Conservation (phyloP, 1,140 invertebrate species). For the Penaeus indicus region DNA sequence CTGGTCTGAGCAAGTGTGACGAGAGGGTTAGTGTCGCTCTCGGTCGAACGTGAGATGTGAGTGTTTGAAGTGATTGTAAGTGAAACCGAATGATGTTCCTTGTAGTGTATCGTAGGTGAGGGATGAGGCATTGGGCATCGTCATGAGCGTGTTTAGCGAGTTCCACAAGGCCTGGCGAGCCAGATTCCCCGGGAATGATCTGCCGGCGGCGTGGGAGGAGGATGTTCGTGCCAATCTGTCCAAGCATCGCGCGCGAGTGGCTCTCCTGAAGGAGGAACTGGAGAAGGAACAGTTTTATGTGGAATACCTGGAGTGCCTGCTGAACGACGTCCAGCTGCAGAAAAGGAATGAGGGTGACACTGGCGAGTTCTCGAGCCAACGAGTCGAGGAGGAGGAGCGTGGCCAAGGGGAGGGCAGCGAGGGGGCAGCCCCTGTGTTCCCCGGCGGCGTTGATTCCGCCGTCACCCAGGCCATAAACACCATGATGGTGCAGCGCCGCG, state of each 20-base stretch:
- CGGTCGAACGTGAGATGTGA: conserved; percentile 44
- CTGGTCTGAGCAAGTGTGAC: conserved; percentile 23
- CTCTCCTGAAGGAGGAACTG: conserved; percentile 83
- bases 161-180: conserved; percentile 89
- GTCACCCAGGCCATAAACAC: conserved; percentile 64
- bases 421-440: conserved; percentile 53
- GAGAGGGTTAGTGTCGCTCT: not conserved
- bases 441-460: conserved; percentile 61
- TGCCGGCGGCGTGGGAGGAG: conserved; percentile 91
- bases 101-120: conserved; percentile 48
- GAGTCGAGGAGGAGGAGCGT: conserved; percentile 50
- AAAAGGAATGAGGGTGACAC: conserved; percentile 22
- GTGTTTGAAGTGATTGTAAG: conserved; percentile 44
- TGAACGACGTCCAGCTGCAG: conserved; percentile 72
- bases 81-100: conserved; percentile 33
- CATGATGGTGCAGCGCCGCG: conserved; percentile 58
- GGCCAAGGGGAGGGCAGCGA: conserved; percentile 66
- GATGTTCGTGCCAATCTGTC: conserved; percentile 88
- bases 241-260: conserved; percentile 85
- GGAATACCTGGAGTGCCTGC: conserved; percentile 85
- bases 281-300: conserved; percentile 92
- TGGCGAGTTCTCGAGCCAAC: conserved; percentile 32
- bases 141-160: conserved; percentile 89
- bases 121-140: conserved; percentile 59
- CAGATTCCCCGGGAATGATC: conserved; percentile 87